Evolutionary conservation across 1,140 invertebrate genomes (phyloP), one percentile per base, ranked within the genome.

Genomic region (Dolichoris vasculosae): DNA sequence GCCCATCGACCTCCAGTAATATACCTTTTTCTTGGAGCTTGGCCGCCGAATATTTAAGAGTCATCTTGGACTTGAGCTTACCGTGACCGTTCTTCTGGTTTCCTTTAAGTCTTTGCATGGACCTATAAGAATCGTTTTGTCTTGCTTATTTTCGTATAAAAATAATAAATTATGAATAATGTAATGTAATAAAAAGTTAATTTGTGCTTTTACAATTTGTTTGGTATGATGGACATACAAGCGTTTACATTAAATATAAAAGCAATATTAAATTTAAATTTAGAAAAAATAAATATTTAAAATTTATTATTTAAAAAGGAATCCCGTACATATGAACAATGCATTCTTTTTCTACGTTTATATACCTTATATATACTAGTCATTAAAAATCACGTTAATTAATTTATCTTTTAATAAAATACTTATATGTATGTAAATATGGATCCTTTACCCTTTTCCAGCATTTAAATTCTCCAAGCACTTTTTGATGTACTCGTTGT

Each of bases 11-110:
- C 89, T 96, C 96, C 40, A 97, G 87, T 2, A 97, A 89, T 1
- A 97, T 94, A 26, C 96, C 97, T 89, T 96, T 96, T 87, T 97
- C 96, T 81, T 96, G 92, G 26, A 97, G 92, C 90, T 96, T 96
- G 0, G 95, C 94, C 0, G 95, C 97, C 9, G 95, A 95, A 91
- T 97, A 97, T 88, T 96, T 96, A 0, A 97, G 88, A 40, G 95
- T 95, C 77, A 94, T 91, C 86, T 95, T 95, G 0, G 94, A 94
- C 89, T 95, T 95, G 2, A 95, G 86, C 87, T 95, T 95, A 26
- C 94, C 91, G 26, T 94, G 92, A 86, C 93, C 93, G 87, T 94
- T 94, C 38, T 94, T 93, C 55, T 94, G 91, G 88, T 91, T 91
- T 79, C 91, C 91, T 64, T 95, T 93, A 40, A 94, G 90, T 0